A percentile compares a stretch with the other conserved stretches of the same genome.
These are phyloP conservation scores for Trachelus tabidus DNA, from an alignment of 2,888 invertebrate species.

Conservation along the genomic window DNA sequence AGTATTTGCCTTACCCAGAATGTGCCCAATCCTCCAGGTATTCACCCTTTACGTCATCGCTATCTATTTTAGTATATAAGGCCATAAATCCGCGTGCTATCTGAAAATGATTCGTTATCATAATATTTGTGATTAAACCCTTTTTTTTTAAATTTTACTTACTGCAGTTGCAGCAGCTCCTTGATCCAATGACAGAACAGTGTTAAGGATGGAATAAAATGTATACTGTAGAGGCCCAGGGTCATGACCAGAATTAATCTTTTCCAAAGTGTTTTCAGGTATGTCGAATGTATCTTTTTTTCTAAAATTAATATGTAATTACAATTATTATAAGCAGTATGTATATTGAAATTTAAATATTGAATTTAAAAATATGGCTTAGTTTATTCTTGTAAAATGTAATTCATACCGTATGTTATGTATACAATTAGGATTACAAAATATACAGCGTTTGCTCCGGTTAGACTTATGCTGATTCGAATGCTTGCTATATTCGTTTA, in stretches of 20 bases:
- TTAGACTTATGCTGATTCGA: neutral
- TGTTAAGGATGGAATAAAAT: constrained; percentile 49
- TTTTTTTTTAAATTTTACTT: neutral
- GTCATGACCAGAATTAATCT: neutral
- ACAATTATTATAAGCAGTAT: neutral
- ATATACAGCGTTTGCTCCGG: neutral
- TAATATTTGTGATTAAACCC: neutral
- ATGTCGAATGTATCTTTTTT: neutral
- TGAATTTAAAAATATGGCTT: neutral
- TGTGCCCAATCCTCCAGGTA: constrained; percentile 37
- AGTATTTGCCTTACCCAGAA: constrained; percentile 35
- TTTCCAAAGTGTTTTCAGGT: neutral
- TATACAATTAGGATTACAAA: neutral
- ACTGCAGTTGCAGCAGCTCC: constrained; percentile 36
- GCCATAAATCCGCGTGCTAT: constrained; percentile 39
- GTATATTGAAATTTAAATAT: neutral
- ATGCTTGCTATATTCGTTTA: neutral
- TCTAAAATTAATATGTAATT: neutral
- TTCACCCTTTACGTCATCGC: constrained; percentile 22
- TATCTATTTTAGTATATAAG: constrained; percentile 34
- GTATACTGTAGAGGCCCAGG: constrained; percentile 9
- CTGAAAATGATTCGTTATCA: constrained; percentile 26
- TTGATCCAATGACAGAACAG: constrained; percentile 35
- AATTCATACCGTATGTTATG: neutral
- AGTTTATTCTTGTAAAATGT: neutral